Evolutionary conservation across 2,113 vertebrate genomes (phyloP).

Genomic region (Struthidea cinerea): DNA sequence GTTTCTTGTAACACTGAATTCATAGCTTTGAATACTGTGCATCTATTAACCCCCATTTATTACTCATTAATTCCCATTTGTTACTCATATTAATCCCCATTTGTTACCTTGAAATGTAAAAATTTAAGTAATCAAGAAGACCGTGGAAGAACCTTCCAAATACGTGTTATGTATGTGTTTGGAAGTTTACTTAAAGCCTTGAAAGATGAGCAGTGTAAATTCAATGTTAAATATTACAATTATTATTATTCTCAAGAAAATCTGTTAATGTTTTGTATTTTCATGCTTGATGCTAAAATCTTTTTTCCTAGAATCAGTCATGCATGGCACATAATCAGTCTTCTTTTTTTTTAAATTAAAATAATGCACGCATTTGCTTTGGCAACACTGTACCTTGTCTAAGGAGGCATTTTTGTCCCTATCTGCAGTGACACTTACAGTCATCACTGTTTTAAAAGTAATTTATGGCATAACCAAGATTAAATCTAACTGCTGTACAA

Average conservation of each 20-base stretch:
- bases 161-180: neutral
- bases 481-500: neutral
- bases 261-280: neutral
- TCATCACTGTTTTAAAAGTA: neutral
- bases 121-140: neutral
- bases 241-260: neutral
- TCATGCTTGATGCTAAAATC: neutral
- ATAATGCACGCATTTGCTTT: neutral
- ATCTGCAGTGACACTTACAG: neutral
- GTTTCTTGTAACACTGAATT: neutral
- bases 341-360: neutral
- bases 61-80: neutral
- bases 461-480: neutral
- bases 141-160: neutral
- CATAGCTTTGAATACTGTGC: neutral
- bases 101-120: neutral
- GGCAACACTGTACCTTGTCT: neutral
- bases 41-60: neutral
- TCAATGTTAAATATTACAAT: neutral
- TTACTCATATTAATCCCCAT: neutral
- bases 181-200: neutral
- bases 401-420: neutral
- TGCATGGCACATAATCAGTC: neutral
- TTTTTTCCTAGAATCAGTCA: neutral
- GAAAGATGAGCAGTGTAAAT: neutral